Percentiles rank a stretch among this genome's conserved stretches.
Conservation (phyloP, 2,113 vertebrate genomes). For the Rattus norvegicus region DNA sequence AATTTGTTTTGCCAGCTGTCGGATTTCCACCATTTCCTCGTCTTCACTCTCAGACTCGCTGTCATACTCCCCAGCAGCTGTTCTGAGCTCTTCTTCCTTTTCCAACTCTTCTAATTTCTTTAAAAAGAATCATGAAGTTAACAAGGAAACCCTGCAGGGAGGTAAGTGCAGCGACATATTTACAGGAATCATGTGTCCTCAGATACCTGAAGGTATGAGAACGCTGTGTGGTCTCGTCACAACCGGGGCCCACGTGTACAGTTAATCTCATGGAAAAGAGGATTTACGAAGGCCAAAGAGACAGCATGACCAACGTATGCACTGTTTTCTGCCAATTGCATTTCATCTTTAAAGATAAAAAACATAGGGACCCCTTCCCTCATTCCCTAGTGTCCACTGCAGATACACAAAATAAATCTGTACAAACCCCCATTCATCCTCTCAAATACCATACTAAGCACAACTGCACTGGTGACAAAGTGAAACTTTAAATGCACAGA, state of each 20-base stretch:
- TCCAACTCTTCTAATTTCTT: slow-evolving; percentile 96
- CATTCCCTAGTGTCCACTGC: background rate
- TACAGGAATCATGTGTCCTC: background rate
- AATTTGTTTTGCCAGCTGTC: slow-evolving; percentile 92
- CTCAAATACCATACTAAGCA: background rate
- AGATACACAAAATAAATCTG: background rate
- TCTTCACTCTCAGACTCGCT: slow-evolving; percentile 95
- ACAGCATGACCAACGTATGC: background rate
- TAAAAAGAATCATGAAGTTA: slow-evolving; percentile 20
- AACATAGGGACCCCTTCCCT: background rate
- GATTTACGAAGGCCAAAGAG: background rate
- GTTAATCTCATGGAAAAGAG: background rate
- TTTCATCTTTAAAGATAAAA: background rate
- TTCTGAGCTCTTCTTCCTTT: slow-evolving; percentile 95
- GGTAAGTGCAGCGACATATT: background rate
- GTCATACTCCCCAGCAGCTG: slow-evolving; percentile 95
- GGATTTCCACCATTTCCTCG: slow-evolving; percentile 96
- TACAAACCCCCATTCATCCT: background rate
- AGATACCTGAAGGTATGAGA: background rate
- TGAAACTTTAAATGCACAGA: background rate
- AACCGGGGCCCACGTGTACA: rapidly evolving
- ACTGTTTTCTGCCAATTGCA: background rate
- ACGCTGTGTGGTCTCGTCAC: background rate
- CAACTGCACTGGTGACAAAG: background rate
- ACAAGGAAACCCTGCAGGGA: background rate